Conservation (phyloP, 2,797 vertebrate genomes). For the Champsocephalus gunnari region DNA sequence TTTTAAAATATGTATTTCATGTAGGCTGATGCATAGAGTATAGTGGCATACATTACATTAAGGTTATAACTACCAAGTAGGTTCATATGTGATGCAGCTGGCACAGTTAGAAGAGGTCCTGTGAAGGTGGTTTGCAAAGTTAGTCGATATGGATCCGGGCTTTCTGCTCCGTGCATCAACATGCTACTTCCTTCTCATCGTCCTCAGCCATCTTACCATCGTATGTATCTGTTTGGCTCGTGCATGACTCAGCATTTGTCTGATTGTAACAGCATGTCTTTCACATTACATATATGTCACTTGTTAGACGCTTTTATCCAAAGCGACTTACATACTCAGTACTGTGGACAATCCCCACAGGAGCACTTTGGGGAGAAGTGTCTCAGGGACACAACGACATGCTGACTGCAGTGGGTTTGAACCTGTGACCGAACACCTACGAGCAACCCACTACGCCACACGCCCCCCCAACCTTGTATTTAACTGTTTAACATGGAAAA, state of each 20-base stretch:
- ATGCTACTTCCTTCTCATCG: constrained; percentile 36
- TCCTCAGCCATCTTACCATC: constrained; percentile 39
- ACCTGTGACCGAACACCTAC: no score
- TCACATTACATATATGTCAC: neutral
- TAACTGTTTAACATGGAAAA: constrained; percentile 49
- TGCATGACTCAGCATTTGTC: constrained; percentile 32
- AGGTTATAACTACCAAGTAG: neutral
- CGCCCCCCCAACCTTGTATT: neutral
- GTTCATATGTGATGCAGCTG: neutral
- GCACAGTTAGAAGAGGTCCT: neutral
- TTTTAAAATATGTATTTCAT: neutral
- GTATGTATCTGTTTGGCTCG: constrained; percentile 45
- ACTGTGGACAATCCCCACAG: no score
- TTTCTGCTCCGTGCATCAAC: constrained; percentile 35
- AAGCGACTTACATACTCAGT: no score
- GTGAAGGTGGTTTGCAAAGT: constrained; percentile 38
- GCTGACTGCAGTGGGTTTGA: no score
- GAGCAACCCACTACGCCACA: no score
- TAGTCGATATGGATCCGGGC: constrained; percentile 32
- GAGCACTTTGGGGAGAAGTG: no score
- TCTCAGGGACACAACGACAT: no score
- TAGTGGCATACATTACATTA: neutral
- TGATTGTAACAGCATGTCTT: constrained; percentile 17
- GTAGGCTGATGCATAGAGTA: neutral
- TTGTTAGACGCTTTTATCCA: no score